phyloP scores from a whole-genome alignment of 2,797 vertebrate species.

The Manis crassicaudata region DNA sequence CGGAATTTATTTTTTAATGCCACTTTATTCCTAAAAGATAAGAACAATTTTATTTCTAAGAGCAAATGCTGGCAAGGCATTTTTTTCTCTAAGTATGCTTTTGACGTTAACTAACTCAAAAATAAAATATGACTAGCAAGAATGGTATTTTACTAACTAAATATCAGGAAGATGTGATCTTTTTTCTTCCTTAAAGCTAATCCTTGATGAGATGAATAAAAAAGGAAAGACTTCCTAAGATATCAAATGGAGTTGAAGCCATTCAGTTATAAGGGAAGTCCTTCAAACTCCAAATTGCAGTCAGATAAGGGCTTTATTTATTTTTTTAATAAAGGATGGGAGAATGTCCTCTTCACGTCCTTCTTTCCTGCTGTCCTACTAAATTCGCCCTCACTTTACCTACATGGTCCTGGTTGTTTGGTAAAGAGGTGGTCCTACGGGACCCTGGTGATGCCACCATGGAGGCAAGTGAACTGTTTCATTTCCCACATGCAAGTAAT shows the following conservation, averaged over 20 bases:
- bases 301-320: background rate
- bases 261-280: background rate
- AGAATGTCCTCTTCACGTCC: background rate
- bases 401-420: background rate
- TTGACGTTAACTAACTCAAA: conserved; percentile 23
- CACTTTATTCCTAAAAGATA: background rate
- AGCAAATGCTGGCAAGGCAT: conserved; percentile 13
- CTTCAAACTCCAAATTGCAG: background rate
- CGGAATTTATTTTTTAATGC: conserved; percentile 32
- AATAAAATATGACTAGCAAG: conserved; percentile 23
- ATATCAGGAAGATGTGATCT: background rate
- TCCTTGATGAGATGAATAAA: background rate
- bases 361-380: background rate
- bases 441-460: background rate
- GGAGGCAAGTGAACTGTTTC: conserved; percentile 15
- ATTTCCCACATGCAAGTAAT: background rate
- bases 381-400: background rate
- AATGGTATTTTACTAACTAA: conserved; percentile 16
- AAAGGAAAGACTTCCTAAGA: background rate
- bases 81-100: background rate
- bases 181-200: background rate
- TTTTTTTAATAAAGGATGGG: background rate
- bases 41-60: conserved; percentile 53
- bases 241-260: background rate
- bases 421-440: background rate